Evolutionary conservation across 2,888 invertebrate genomes (phyloP).

Genomic region (Spatulosminthurus flaviceps): DNA sequence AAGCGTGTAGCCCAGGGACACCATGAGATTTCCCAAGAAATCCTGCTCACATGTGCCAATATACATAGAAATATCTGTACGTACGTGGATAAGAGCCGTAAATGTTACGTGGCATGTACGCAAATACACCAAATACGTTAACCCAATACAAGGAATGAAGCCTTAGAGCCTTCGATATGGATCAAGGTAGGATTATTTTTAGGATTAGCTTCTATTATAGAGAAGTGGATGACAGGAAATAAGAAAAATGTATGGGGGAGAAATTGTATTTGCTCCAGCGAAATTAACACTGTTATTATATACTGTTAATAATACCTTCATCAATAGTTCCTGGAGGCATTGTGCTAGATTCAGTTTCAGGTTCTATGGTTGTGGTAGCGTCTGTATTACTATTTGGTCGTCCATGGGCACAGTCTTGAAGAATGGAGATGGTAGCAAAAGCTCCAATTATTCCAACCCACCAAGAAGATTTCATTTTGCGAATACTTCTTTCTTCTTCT

Average conservation of each 20-base stretch:
- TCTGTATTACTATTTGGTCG: slow-evolving; percentile 1
- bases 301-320: neutral
- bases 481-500: neutral
- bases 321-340: slow-evolving; percentile 3
- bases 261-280: neutral
- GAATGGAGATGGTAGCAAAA: slow-evolving; percentile 12
- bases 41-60: neutral
- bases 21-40: neutral
- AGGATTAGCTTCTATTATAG: no score
- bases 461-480: neutral
- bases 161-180: no score
- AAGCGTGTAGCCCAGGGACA: neutral
- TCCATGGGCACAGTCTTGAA: slow-evolving; percentile 18
- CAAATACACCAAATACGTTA: neutral
- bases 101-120: neutral
- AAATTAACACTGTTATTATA: neutral
- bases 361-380: slow-evolving; percentile 2
- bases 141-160: no score
- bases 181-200: no score
- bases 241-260: neutral
- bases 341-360: neutral
- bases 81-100: no score
- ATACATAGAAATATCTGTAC: no score
- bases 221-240: no score
- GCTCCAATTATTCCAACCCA: slow-evolving; percentile 1